Evolutionary conservation across 2,797 vertebrate species (phyloP), one percentile per base, ranked within the genome.

Genomic region (Rhyacichthys aspro): DNA sequence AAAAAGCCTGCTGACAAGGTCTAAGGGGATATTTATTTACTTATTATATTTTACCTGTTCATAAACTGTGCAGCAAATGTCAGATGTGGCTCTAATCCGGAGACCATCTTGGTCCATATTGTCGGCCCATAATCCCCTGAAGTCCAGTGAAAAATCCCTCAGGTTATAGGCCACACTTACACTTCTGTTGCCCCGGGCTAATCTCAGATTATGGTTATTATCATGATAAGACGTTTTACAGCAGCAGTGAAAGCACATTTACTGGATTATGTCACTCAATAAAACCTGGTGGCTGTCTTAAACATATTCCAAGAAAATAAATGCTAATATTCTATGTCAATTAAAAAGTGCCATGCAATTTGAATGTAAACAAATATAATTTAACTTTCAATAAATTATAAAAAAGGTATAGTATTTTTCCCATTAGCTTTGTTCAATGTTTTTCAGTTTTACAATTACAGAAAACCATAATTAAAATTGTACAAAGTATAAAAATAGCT

Each of bases 201-300:
- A 90, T 90, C 86, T 89, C 82, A 86, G 87, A 88, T 91, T 88
- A 89, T 69, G 52, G 48, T 65, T 67, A 63, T 83, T 65, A 69
- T 78, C 59, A 32, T 53, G 43, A 50, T 47, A 59, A 62, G 43
- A 67, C 15, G 54, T 55, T 38, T 42, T 53, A 55, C 42, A 64
- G 28, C 48, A 58, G 47, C 74, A 78, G 74, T 71, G 82, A 88
- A 83, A 84, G 78, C 55, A 18, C 9, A 36, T n/a, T 15, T 74
- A 10, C 45, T 16, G 4, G 15, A 0, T 79, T 68, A 67, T 63
- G 66, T 52, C n/a, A 56, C 4, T 61, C 12, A 12, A 7, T 28
- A 28, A 28, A 28, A 28, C 23, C 23, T 28, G 23, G 23, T 28
- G 23, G 23, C 2, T 28, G 3, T 6, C 3, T 3, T 28, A 6